Evolutionary conservation across 1,140 invertebrate species (phyloP).

Genomic region (Pygmarrhopalites habei): DNA sequence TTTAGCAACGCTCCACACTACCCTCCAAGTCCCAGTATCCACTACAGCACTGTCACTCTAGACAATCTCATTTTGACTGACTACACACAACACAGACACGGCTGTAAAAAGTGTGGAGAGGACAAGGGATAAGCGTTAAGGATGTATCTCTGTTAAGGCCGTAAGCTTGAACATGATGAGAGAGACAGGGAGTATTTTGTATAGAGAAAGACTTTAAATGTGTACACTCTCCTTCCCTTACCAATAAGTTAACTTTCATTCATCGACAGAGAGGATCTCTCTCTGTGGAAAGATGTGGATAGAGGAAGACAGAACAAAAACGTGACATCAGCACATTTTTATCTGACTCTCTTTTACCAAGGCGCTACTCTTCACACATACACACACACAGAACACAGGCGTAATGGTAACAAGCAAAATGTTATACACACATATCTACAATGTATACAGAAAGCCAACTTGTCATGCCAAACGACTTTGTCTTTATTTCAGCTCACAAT

Average conservation of each 20-base stretch:
- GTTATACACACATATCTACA: too few relatives aligned
- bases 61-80: too few relatives aligned
- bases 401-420: too few relatives aligned
- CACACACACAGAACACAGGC: background rate
- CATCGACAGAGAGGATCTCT: background rate
- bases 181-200: too few relatives aligned
- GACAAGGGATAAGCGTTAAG: background rate
- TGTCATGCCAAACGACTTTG: slow-evolving; percentile 18
- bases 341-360: slow-evolving; percentile 6
- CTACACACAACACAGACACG: too few relatives aligned
- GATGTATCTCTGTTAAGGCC: background rate
- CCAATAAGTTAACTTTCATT: background rate
- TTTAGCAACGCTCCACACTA: too few relatives aligned
- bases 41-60: too few relatives aligned
- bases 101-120: background rate
- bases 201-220: too few relatives aligned
- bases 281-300: background rate
- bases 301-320: slow-evolving; percentile 20
- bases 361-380: background rate
- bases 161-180: too few relatives aligned
- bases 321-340: slow-evolving; percentile 35
- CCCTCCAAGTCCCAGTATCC: background rate
- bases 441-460: too few relatives aligned
- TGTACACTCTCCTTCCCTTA: too few relatives aligned
- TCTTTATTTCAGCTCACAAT: slow-evolving; percentile 16